Evolutionary conservation across 2,888 invertebrate genomes (phyloP), one percentile per base, ranked within the genome.

Genomic region (Loripinus fragilis): DNA sequence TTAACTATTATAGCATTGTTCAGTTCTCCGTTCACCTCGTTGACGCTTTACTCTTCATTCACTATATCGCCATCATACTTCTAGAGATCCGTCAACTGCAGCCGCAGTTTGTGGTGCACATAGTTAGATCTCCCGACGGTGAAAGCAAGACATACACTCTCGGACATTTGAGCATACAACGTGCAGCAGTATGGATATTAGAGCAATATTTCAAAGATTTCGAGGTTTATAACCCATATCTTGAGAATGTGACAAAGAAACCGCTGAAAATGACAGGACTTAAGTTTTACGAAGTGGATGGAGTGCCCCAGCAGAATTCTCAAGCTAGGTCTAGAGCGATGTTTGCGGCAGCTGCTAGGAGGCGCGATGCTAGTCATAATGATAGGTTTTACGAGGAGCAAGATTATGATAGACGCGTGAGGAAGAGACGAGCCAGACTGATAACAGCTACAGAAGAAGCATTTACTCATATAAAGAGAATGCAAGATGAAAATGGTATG

Each of bases 251-350:
- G 45, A 89, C 91, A 50, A 89, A 87, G 71, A 85, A 88, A 48
- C 86, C 88, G 48, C 74, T 86, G 75, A 92, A 91, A 73, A 79
- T 90, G 80, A 86, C 91, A n/a, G 90, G 91, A 77, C 87, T 94
- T 92, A 99, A 99, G 94, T 98, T 99, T 93, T 99, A 99, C 94
- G 98, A 99, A 93, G 98, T 99, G 8, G 99, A 99, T 92, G 97
- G 94, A 80, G 85, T 80, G 28, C 87, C 88, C 72, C 79, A 85
- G 55, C 82, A 83, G 52, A 89, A 87, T 68, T 89, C 86, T 70
- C 91, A 91, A 79, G 91, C 87, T 2, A 83, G 88, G 50, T 89
- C 92, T 1, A 81, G 92, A 33, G 92, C 92, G 7, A 90, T 92
- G 72, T 91, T 93, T 74, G 91, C 96, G 28, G 96, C 97, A 1